These are phyloP conservation scores for Anodontia alba DNA, from an alignment of 2,888 invertebrate genomes.

Conservation along the genomic window DNA sequence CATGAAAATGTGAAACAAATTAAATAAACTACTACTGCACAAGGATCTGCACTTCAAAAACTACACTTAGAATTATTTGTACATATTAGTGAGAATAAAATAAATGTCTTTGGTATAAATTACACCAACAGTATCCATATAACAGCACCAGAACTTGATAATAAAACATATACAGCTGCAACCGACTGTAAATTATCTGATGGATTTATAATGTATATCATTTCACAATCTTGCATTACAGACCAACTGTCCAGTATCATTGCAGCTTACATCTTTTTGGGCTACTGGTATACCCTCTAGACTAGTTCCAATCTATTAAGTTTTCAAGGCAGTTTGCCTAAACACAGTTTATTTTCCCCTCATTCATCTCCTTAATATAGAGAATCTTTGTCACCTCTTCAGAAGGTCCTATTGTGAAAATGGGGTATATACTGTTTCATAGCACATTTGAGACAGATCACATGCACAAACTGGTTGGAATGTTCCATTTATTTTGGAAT, in stretches of 20 bases:
- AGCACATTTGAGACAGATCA: constrained; percentile 18
- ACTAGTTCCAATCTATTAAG: no score
- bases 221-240: background rate
- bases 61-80: background rate
- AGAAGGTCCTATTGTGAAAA: background rate
- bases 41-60: background rate
- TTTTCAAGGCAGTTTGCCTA: no score
- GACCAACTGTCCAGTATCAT: no score
- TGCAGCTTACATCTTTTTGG: no score
- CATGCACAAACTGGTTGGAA: constrained; percentile 15
- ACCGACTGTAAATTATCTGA: background rate
- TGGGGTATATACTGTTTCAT: background rate
- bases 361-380: no score
- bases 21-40: background rate
- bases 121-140: constrained; percentile 7
- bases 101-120: constrained; percentile 6
- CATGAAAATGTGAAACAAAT: background rate
- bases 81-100: background rate
- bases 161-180: constrained; percentile 1
- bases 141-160: constrained; percentile 17
- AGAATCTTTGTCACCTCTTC: background rate
- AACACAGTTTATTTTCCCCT: no score
- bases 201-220: background rate
- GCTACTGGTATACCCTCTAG: no score
- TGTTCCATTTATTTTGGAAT: constrained; percentile 13